phyloP scores from a whole-genome alignment of 2,113 vertebrate species.

The Lycocorax pyrrhopterus region DNA sequence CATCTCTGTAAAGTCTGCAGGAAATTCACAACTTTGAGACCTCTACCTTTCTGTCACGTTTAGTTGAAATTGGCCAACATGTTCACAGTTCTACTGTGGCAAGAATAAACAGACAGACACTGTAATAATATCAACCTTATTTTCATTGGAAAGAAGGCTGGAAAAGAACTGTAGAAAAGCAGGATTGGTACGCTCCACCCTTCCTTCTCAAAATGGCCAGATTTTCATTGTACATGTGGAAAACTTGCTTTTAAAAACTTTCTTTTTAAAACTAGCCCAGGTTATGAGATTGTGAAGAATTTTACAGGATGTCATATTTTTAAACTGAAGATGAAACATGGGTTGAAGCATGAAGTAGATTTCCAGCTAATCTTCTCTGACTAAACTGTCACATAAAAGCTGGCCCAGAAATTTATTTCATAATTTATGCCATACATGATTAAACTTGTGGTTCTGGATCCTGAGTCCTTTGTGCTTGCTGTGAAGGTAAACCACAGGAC shows the following conservation, averaged over 20 bases:
- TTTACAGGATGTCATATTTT: neutral
- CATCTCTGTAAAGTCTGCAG: neutral
- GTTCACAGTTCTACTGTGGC: neutral
- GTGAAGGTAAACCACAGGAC: neutral
- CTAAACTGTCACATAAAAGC: neutral
- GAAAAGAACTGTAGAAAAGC: neutral
- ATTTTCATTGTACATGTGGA: neutral
- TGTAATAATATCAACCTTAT: neutral
- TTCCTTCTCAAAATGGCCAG: neutral
- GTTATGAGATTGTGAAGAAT: neutral
- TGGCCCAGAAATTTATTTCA: neutral
- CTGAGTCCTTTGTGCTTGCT: neutral
- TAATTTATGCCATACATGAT: neutral
- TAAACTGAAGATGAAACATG: neutral
- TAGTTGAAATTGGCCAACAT: neutral
- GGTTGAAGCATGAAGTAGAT: neutral
- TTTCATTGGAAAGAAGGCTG: neutral
- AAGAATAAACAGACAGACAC: neutral
- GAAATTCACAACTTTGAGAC: neutral
- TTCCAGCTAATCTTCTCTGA: neutral
- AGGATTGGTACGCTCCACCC: neutral
- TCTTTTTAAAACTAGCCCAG: neutral
- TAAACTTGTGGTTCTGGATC: neutral
- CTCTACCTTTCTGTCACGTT: neutral
- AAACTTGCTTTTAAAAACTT: neutral